Evolutionary conservation across 2,888 invertebrate species (phyloP).

Genomic region (Chromoteleia sp.): DNA sequence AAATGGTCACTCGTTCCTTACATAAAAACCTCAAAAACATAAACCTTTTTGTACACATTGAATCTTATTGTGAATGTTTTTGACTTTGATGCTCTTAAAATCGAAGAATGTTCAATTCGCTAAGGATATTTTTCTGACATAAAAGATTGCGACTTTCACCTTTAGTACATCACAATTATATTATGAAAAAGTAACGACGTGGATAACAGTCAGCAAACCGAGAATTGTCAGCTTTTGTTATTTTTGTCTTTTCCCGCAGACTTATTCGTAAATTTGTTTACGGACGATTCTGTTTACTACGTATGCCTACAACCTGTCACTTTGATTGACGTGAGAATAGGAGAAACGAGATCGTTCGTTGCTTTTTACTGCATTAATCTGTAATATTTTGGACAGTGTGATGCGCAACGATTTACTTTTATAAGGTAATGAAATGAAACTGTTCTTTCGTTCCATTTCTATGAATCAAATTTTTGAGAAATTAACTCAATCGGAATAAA

Average conservation of each 20-base stretch:
- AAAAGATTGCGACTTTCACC: slow-evolving; percentile 22
- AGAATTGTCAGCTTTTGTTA: slow-evolving; percentile 6
- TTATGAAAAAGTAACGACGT: slow-evolving; percentile 4
- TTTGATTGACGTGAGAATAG: slow-evolving; percentile 40
- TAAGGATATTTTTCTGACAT: slow-evolving; percentile 19
- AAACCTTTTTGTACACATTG: no score
- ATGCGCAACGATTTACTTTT: slow-evolving; percentile 25
- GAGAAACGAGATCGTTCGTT: slow-evolving; percentile 31
- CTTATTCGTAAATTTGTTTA: slow-evolving; percentile 23
- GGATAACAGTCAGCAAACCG: not conserved
- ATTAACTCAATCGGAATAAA: no score
- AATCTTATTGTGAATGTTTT: no score
- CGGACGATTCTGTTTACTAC: not conserved
- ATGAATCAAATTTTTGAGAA: not conserved
- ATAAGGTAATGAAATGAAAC: not conserved
- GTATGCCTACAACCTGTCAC: not conserved
- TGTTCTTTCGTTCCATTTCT: slow-evolving; percentile 1
- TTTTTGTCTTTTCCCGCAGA: slow-evolving; percentile 31
- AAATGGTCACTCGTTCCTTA: no score
- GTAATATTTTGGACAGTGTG: slow-evolving; percentile 9
- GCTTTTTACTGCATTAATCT: slow-evolving; percentile 12
- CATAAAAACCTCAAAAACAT: no score
- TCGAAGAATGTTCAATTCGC: slow-evolving; percentile 1
- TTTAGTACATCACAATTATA: slow-evolving; percentile 11
- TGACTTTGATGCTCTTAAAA: no score